Percentiles rank a stretch among this genome's conserved stretches.
These are phyloP conservation scores for Drosophila sulfurigaster DNA, from an alignment of 1,140 invertebrate genomes.

Conservation along the genomic window DNA sequence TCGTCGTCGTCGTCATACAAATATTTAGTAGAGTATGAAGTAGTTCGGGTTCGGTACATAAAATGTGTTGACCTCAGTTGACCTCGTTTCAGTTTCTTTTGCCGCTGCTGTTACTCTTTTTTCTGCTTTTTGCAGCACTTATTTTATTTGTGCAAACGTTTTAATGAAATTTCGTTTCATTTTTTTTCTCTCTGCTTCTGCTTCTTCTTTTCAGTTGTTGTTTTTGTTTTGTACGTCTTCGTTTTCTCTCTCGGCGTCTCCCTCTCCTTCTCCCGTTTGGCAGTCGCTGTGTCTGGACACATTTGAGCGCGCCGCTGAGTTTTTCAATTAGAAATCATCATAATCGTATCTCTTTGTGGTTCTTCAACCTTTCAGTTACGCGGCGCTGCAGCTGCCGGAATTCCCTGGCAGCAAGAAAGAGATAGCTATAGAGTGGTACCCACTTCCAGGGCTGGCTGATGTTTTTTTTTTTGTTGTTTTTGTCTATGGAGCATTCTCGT, in stretches of 20 bases:
- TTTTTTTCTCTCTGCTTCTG: conserved; percentile 19
- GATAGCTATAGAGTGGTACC: not conserved
- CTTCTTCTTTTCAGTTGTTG: conserved; percentile 3
- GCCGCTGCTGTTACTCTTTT: conserved; percentile 38
- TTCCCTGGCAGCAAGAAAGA: conserved; percentile 25
- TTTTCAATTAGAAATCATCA: conserved; percentile 78
- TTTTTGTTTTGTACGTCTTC: conserved; percentile 33
- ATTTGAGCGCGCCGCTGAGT: conserved; percentile 44
- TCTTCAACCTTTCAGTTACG: conserved; percentile 42
- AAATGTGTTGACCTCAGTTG: conserved; percentile 83
- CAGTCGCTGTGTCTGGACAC: conserved; percentile 24
- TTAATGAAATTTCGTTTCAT: conserved; percentile 77
- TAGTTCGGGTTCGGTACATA: conserved; percentile 81
- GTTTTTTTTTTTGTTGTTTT: not conserved
- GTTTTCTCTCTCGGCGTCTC: conserved; percentile 52
- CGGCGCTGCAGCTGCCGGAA: conserved; percentile 38
- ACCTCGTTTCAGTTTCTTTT: conserved; percentile 80
- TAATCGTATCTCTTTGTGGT: conserved; percentile 68
- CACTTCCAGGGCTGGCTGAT: no score
- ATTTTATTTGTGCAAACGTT: conserved; percentile 81
- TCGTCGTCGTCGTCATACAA: conserved; percentile 67
- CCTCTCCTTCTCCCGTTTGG: not conserved
- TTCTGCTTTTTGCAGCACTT: conserved; percentile 67
- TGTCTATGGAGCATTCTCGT: conserved; percentile 39
- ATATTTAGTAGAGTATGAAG: conserved; percentile 84